Percentiles rank a stretch among this genome's conserved stretches.
Evolutionary conservation across 1,140 invertebrate genomes (phyloP).

Genomic region (Pseudomyrmex dendroicus): DNA sequence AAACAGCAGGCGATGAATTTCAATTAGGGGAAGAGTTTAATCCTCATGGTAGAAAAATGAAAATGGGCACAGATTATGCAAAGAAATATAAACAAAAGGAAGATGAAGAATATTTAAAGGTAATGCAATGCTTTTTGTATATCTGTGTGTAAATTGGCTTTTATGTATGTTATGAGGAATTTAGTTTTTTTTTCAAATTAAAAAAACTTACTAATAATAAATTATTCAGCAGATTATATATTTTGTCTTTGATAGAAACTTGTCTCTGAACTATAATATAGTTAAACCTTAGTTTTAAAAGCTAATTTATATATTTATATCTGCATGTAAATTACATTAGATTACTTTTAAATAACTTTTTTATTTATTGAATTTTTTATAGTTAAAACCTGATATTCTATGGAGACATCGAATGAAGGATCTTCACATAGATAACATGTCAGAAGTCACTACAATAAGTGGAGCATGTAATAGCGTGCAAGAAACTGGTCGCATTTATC

Average conservation of each 20-base stretch:
- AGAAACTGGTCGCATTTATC: constrained; percentile 75
- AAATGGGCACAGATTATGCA: constrained; percentile 73
- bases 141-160: not conserved
- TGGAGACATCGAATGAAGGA: no score
- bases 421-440: constrained; percentile 74
- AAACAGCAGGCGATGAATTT: not conserved
- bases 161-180: constrained; percentile 4
- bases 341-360: no score
- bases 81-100: constrained; percentile 76
- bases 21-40: constrained; percentile 13
- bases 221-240: no score
- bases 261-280: no score
- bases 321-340: no score
- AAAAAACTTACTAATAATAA: no score
- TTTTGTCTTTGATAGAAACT: no score
- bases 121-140: constrained; percentile 52
- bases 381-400: constrained; percentile 22
- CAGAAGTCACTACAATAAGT: constrained; percentile 71
- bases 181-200: no score
- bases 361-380: not conserved
- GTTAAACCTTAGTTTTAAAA: no score
- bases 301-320: no score
- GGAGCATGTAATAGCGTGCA: constrained; percentile 34
- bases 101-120: constrained; percentile 73
- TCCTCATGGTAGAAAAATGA: not conserved